phyloP scores from a whole-genome alignment of 2,888 invertebrate species.

The Calephelis perditalis region DNA sequence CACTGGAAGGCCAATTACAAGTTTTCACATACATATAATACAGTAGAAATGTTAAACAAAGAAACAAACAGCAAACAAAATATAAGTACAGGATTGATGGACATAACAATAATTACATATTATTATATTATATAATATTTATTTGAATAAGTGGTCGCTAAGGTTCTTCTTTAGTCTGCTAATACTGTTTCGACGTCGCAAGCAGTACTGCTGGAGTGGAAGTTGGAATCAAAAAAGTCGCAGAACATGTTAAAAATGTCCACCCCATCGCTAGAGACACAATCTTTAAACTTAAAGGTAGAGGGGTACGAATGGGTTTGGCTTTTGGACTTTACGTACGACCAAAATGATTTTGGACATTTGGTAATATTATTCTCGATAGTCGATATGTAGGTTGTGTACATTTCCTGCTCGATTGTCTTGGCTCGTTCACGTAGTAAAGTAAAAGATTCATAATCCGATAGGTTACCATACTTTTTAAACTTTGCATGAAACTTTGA shows the following conservation, averaged over 20 bases:
- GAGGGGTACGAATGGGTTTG: not conserved
- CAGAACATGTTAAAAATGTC: slow-evolving; percentile 3
- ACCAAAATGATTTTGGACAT: not conserved
- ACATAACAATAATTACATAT: too few relatives aligned
- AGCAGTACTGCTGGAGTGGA: too few relatives aligned
- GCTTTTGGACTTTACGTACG: not conserved
- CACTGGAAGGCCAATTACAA: too few relatives aligned
- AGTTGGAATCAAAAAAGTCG: not conserved
- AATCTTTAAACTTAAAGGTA: not conserved
- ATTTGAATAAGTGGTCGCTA: too few relatives aligned
- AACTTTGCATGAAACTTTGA: not conserved
- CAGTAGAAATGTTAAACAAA: too few relatives aligned
- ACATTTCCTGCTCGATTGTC: not conserved
- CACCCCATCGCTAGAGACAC: not conserved
- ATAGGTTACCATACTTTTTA: slow-evolving; percentile 1
- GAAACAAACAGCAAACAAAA: too few relatives aligned
- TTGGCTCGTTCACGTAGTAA: not conserved
- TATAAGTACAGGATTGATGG: too few relatives aligned
- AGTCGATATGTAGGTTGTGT: not conserved
- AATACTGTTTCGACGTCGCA: too few relatives aligned
- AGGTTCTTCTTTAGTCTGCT: too few relatives aligned
- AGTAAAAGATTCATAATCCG: not conserved
- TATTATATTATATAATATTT: too few relatives aligned
- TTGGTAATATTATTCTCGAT: not conserved
- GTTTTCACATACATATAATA: too few relatives aligned